Base-by-base conservation (phyloP, 1,140 invertebrate species). In the Hydropsyche tenuis region DNA sequence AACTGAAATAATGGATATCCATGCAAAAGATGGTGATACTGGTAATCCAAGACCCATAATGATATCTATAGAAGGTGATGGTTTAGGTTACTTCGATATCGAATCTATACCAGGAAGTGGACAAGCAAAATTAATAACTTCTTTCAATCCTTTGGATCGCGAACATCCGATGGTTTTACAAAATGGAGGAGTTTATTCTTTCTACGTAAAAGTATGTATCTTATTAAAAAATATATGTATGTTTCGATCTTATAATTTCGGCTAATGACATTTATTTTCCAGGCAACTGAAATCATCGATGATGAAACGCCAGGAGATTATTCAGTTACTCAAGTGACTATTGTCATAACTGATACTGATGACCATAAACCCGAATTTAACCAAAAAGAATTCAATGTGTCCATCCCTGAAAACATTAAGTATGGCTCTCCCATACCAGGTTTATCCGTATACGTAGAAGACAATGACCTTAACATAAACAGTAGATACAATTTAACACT, bases 341-440 rank as follows among this genome's bases (percentile, higher is more conserved):
- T 96, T 25, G 90, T 95, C 0, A 90, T 96, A 5, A 91, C 90
- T 0, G 94, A 96, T 80, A 89, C 92, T 0, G 94, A 96, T 78
- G 94, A 96, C 80, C 90, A 96, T 74, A 82, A 87, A 25, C 95
- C 94, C 0, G 81, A 87, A 48, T 97, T 97, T 78, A 93, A 91
- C 77, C 83, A 88, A 72, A 81, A 88, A 0, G 80, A 86, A 1
- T 93, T 92, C 71, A 86, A 88, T 76, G 86, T 94, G 14, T 90
- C 87, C 0, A 90, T 96, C 48, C 88, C 91, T 0, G 94, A 96
- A 84, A 91, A 93, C 78, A 88, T 94, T 73, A 89, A 89, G 77
- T 88, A 88, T 73, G 88, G 88, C 0, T 90, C 89, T 75, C 89
- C 89, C 1, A 81, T 91, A 45, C 90, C 90, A 7, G 92, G 92